Conservation (phyloP, 2,797 vertebrate genomes). For the Hyperoplus lanceolatus region DNA sequence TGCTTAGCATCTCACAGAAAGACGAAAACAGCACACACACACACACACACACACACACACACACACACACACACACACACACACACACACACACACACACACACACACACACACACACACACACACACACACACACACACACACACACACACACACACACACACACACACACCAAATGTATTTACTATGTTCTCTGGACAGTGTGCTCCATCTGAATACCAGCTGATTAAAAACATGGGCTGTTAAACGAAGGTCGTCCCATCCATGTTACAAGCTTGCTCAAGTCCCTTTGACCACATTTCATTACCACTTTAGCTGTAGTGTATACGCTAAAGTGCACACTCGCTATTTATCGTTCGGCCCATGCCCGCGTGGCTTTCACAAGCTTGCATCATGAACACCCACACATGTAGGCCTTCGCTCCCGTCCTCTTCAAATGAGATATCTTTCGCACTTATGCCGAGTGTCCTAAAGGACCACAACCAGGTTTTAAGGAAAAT, state of each 20-base stretch:
- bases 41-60: constrained; percentile 4
- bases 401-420: constrained; percentile 67
- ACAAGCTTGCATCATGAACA: constrained; percentile 82
- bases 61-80: constrained; percentile 8
- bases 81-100: too few species aligned
- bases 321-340: constrained; percentile 4
- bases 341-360: constrained; percentile 47
- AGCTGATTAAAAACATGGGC: constrained; percentile 6
- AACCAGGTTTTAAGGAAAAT: constrained; percentile 33
- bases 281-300: constrained; percentile 31
- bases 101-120: too few species aligned
- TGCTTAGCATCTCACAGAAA: constrained; percentile 67
- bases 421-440: constrained; percentile 57
- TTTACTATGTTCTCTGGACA: not conserved
- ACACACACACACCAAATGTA: too few species aligned
- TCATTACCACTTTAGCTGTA: constrained; percentile 36
- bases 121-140: too few species aligned
- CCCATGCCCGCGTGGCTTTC: constrained; percentile 70
- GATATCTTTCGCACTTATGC: constrained; percentile 33
- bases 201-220: not conserved
- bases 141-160: too few species aligned
- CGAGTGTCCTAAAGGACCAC: constrained; percentile 52
- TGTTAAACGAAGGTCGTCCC: constrained; percentile 4
- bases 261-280: constrained; percentile 33
- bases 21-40: constrained; percentile 9